A percentile compares a stretch with the other conserved stretches of the same genome.
These are phyloP conservation scores for Perccottus glenii DNA, from an alignment of 2,113 vertebrate species.

Conservation along the genomic window DNA sequence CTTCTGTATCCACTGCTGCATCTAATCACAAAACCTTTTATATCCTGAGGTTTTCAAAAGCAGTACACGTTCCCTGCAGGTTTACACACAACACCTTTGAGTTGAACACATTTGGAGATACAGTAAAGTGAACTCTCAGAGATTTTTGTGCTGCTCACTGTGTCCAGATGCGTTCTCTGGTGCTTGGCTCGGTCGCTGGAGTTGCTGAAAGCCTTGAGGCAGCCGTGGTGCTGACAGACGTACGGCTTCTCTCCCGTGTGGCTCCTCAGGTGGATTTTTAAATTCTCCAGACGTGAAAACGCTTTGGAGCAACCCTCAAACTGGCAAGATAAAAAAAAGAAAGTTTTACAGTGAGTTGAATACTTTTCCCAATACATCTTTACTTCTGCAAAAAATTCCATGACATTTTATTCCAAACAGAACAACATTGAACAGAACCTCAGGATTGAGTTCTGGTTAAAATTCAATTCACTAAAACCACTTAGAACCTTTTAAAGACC, in stretches of 20 bases:
- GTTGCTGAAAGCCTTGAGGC: conserved; percentile 79
- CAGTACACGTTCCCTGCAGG: no score
- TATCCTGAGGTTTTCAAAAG: no score
- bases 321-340: conserved; percentile 24
- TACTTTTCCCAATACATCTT: neutral
- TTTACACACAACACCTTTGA: no score
- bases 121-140: neutral
- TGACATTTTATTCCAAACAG: no score
- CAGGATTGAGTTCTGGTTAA: no score
- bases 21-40: no score
- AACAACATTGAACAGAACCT: no score
- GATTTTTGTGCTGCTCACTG: conserved; percentile 53
- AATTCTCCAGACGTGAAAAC: conserved; percentile 79
- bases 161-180: conserved; percentile 79
- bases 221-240: conserved; percentile 74
- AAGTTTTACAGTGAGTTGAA: neutral
- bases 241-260: conserved; percentile 79
- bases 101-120: no score
- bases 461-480: no score
- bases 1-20: no score
- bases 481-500: no score
- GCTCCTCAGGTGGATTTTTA: conserved; percentile 79
- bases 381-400: no score
- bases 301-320: conserved; percentile 78
- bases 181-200: conserved; percentile 79